phyloP scores from a whole-genome alignment of 2,113 vertebrate species.

The Cygnus atratus region DNA sequence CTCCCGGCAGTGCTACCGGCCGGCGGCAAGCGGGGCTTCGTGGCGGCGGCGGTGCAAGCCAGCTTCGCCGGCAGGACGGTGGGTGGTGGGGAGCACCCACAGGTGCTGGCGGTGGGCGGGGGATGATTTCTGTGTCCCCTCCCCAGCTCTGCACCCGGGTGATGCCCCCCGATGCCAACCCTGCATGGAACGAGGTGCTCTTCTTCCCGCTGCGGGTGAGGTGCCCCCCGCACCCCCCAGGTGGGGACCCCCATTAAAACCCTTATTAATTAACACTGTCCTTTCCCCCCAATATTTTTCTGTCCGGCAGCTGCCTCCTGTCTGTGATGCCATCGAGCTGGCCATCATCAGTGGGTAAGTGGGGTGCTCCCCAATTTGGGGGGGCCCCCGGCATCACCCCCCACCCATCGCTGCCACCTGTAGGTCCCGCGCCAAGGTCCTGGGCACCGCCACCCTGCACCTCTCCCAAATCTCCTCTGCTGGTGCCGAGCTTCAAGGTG shows the following conservation, averaged over 20 bases:
- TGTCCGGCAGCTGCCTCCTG: slow-evolving; percentile 66
- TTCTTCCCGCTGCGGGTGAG: slow-evolving; percentile 71
- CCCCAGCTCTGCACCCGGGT: background rate
- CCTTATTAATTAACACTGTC: background rate
- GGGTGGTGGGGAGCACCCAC: background rate
- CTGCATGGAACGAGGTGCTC: slow-evolving; percentile 73
- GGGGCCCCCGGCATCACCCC: no score
- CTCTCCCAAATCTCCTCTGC: slow-evolving; percentile 37
- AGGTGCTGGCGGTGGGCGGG: background rate
- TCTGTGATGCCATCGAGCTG: slow-evolving; percentile 71
- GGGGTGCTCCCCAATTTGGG: background rate
- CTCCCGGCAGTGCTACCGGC: background rate
- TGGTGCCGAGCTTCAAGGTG: background rate
- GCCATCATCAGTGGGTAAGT: slow-evolving; percentile 68
- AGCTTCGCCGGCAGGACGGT: slow-evolving; percentile 71
- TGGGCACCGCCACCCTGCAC: slow-evolving; percentile 15
- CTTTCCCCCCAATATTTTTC: fast-evolving
- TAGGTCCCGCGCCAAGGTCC: background rate
- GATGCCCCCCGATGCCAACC: background rate
- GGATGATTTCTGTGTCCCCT: background rate
- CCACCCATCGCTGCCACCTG: fast-evolving
- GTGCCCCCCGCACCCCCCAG: background rate
- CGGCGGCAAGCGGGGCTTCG: background rate
- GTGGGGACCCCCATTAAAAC: background rate
- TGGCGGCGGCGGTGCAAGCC: slow-evolving; percentile 1